Conservation (phyloP, 2,888 invertebrate species). For the Odontomyia ornata region DNA sequence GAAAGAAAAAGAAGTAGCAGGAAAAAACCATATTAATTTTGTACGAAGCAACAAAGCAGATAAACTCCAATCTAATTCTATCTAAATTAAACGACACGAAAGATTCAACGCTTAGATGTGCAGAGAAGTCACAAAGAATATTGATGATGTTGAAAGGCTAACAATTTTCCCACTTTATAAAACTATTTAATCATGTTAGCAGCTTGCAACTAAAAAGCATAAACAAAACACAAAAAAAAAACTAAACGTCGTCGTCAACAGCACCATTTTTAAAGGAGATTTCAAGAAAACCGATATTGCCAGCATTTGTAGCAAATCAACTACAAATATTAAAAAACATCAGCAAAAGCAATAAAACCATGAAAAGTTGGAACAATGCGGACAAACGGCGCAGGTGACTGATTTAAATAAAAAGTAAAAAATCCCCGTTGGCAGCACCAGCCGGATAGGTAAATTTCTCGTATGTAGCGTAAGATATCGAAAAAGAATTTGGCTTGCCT, state of each 20-base stretch:
- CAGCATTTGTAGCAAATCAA: not conserved
- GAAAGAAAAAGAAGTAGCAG: too few species aligned
- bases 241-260: too few species aligned
- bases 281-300: not conserved
- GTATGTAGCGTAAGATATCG: too few species aligned
- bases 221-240: not conserved
- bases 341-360: too few species aligned
- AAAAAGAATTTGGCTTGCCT: too few species aligned
- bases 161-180: slow-evolving; percentile 15
- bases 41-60: not conserved
- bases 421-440: too few species aligned
- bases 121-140: not conserved
- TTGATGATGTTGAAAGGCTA: not conserved
- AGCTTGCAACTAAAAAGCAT: slow-evolving; percentile 2
- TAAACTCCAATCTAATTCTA: not conserved
- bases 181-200: slow-evolving; percentile 15
- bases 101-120: not conserved
- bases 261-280: too few species aligned
- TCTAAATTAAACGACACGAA: not conserved
- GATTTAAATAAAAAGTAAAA: too few species aligned
- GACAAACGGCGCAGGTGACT: not conserved
- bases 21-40: slow-evolving; percentile 13
- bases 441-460: too few species aligned
- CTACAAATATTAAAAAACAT: too few species aligned
- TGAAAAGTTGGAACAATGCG: too few species aligned